phyloP scores from a whole-genome alignment of 30 jellyfish, hydroid and myxozoan genomes.

The Chrysaora quinquecirrha region DNA sequence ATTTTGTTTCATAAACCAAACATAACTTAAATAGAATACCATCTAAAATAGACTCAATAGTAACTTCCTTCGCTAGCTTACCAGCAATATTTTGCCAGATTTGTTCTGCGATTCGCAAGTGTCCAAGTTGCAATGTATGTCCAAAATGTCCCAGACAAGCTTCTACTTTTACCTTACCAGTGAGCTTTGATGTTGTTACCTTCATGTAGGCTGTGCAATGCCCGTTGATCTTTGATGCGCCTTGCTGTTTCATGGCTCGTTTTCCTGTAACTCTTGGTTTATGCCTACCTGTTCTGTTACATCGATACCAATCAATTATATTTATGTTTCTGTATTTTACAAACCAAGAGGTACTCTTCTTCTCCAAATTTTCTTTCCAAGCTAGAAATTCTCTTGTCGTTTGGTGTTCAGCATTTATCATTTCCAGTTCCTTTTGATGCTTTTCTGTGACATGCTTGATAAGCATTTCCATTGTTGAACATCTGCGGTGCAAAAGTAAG shows the following conservation, averaged over 20 bases:
- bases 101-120: constrained; percentile 27
- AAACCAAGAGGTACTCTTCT: constrained; percentile 29
- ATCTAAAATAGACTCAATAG: constrained; percentile 18
- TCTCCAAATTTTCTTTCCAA: constrained; percentile 10
- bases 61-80: constrained; percentile 13
- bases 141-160: constrained; percentile 30
- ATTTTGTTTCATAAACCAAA: too few relatives aligned
- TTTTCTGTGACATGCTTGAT: neutral
- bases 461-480: neutral
- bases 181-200: constrained; percentile 5
- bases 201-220: constrained; percentile 24
- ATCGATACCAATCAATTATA: constrained; percentile 40
- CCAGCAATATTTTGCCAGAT: constrained; percentile 11
- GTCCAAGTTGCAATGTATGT: constrained; percentile 5
- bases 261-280: constrained; percentile 42
- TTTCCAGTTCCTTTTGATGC: neutral
- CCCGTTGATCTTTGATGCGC: constrained; percentile 50
- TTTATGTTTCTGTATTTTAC: constrained; percentile 20
- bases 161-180: constrained; percentile 27
- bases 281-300: constrained; percentile 40
- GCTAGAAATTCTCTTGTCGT: constrained; percentile 6
- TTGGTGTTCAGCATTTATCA: neutral
- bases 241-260: constrained; percentile 57
- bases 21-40: too few relatives aligned
- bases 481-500: neutral